phyloP scores from a whole-genome alignment of 1,140 invertebrate genomes.

The Drosophila ogumai region DNA sequence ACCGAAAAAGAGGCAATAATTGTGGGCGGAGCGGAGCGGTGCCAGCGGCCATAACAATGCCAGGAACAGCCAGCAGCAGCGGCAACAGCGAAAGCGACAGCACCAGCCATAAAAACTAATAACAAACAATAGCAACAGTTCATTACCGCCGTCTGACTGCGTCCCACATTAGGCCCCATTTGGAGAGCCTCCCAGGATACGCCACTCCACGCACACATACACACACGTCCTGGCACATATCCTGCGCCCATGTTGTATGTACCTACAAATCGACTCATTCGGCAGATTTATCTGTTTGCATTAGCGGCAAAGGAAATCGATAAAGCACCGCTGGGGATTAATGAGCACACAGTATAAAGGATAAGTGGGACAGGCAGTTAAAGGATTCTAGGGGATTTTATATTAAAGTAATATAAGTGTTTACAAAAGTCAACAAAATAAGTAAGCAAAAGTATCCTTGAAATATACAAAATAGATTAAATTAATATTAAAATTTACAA shows the following conservation, averaged over 20 bases:
- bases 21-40: conserved; percentile 19
- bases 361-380: conserved; percentile 35
- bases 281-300: conserved; percentile 75
- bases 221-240: conserved; percentile 17
- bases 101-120: conserved; percentile 77
- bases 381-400: conserved; percentile 15
- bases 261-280: conserved; percentile 78
- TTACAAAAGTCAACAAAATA: neutral
- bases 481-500: no score
- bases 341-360: conserved; percentile 18
- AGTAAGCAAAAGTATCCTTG: no score
- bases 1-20: conserved; percentile 23
- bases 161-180: conserved; percentile 54
- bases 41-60: conserved; percentile 26
- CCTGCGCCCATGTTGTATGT: conserved; percentile 16
- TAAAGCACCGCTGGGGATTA: conserved; percentile 52
- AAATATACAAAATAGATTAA: no score
- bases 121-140: conserved; percentile 82
- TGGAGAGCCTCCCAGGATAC: conserved; percentile 26
- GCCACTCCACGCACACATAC: neutral
- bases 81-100: conserved; percentile 11
- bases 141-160: conserved; percentile 56
- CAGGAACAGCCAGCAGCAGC: conserved; percentile 1
- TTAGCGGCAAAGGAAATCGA: conserved; percentile 76
- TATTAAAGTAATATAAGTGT: neutral